Conservation (phyloP, 2,888 invertebrate genomes). For the Nemotelus pantherinus region DNA sequence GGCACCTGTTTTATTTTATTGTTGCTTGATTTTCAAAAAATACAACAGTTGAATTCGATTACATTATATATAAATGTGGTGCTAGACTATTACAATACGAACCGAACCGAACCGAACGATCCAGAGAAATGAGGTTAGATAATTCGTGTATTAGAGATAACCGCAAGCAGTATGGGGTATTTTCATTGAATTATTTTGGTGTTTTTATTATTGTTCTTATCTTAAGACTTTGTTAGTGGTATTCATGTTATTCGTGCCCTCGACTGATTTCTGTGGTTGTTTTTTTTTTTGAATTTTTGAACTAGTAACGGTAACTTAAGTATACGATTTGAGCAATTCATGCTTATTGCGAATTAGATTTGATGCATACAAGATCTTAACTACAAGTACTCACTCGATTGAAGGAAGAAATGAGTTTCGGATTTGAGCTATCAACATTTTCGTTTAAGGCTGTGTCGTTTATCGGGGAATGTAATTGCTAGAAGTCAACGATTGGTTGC, state of each 20-base stretch:
- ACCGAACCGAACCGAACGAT: not conserved
- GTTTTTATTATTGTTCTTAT: conserved; percentile 41
- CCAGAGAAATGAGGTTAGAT: not conserved
- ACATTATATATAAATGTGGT: conserved; percentile 17
- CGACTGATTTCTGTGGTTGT: conserved; percentile 6
- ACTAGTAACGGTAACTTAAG: conserved; percentile 2
- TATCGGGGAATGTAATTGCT: too few relatives aligned
- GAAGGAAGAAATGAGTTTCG: conserved; percentile 29
- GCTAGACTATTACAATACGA: conserved; percentile 10
- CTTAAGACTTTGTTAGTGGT: conserved; percentile 29
- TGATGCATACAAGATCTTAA: not conserved
- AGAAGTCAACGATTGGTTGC: too few relatives aligned
- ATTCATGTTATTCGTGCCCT: conserved; percentile 25
- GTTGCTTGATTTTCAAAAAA: conserved; percentile 24
- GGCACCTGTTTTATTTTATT: conserved; percentile 40
- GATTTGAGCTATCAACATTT: not conserved
- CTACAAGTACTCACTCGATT: not conserved
- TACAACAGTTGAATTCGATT: conserved; percentile 27
- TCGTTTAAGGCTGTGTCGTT: too few relatives aligned
- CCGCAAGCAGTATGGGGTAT: conserved; percentile 42
- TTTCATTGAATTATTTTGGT: conserved; percentile 35
- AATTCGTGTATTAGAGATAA: conserved; percentile 17
- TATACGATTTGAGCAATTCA: conserved; percentile 41
- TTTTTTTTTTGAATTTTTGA: conserved; percentile 5
- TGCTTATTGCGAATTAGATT: conserved; percentile 17